phyloP scores from a whole-genome alignment of 37 sponge, comb jelly and placozoan genomes.

The Diacarnus erythraeanus region DNA sequence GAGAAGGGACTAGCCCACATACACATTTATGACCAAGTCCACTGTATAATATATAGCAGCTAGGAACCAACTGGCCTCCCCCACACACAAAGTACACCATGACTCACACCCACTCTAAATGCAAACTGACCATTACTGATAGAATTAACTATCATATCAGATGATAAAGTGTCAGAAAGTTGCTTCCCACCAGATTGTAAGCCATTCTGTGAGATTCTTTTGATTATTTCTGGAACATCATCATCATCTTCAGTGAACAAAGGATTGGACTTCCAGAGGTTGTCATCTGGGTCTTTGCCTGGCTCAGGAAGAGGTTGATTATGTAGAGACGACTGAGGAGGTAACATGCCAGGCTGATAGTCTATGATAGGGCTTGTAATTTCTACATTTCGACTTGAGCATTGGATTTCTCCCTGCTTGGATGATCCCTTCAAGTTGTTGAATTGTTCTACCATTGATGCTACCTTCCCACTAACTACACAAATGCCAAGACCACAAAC shows the following conservation, averaged over 20 bases:
- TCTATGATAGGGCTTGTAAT: constrained; percentile 14
- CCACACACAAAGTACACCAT: too few relatives aligned
- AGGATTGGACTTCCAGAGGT: constrained; percentile 11
- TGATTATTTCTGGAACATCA: constrained; percentile 5
- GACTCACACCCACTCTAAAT: too few relatives aligned
- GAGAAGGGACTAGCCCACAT: too few relatives aligned
- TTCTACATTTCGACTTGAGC: neutral
- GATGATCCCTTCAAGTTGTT: neutral
- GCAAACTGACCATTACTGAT: constrained; percentile 26
- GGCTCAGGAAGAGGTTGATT: neutral
- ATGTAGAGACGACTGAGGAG: neutral
- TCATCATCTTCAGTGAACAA: constrained; percentile 15
- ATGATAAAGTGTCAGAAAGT: constrained; percentile 31
- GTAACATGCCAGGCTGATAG: neutral
- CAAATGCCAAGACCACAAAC: neutral
- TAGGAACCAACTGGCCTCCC: too few relatives aligned
- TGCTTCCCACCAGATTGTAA: neutral
- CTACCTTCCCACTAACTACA: constrained; percentile 1
- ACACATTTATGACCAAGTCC: too few relatives aligned
- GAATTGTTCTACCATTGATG: constrained; percentile 12
- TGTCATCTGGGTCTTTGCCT: neutral
- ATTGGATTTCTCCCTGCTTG: neutral
- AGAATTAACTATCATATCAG: constrained; percentile 46
- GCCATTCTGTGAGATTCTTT: neutral
- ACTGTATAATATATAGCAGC: neutral